A percentile compares a stretch with the other conserved stretches of the same genome.
Evolutionary conservation across 2,888 invertebrate genomes (phyloP).

Genomic region (Cartodere bifasciata): DNA sequence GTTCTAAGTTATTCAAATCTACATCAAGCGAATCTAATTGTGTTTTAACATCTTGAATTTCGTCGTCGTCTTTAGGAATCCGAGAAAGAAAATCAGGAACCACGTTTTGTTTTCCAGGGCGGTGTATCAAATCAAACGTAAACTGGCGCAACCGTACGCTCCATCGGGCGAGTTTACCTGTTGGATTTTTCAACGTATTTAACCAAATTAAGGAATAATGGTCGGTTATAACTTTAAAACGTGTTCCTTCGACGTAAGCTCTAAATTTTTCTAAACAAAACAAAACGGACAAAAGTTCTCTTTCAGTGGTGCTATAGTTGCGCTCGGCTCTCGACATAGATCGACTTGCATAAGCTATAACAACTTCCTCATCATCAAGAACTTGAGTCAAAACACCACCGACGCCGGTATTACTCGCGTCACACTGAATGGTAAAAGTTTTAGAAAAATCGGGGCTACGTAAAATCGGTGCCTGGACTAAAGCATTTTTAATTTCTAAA

Average conservation of each 20-base stretch:
- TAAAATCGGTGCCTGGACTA: conserved; percentile 13
- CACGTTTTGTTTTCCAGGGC: conserved; percentile 8
- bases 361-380: conserved; percentile 11
- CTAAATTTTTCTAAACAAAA: conserved; percentile 1
- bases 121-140: conserved; percentile 7
- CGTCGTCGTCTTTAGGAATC: not conserved
- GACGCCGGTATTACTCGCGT: conserved; percentile 20
- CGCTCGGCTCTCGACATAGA: conserved; percentile 11
- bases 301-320: conserved; percentile 7
- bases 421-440: conserved; percentile 16
- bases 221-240: conserved; percentile 1
- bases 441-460: conserved; percentile 15
- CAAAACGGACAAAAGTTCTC: not conserved
- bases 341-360: conserved; percentile 12
- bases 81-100: conserved; percentile 7
- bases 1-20: conserved; percentile 9
- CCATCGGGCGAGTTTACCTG: conserved; percentile 9
- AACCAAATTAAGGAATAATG: not conserved
- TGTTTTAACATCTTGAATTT: no score
- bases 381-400: conserved; percentile 18
- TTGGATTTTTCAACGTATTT: conserved; percentile 6
- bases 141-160: conserved; percentile 10
- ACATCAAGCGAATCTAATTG: no score
- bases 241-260: conserved; percentile 2
- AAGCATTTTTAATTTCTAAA: not conserved